phyloP scores from a whole-genome alignment of 2,797 vertebrate species.

The Sandelia bainsii region DNA sequence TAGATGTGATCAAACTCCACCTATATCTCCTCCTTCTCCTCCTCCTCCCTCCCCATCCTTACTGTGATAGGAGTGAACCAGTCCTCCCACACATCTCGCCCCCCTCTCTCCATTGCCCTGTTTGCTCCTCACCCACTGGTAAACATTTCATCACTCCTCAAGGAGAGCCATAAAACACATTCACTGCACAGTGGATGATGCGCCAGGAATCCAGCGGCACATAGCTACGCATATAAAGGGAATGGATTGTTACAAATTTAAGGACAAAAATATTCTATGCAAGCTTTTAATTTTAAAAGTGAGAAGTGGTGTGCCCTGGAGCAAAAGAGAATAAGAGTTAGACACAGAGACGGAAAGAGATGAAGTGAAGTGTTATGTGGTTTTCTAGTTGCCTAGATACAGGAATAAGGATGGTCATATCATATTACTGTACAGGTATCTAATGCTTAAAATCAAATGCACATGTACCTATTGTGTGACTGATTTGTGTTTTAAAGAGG shows the following conservation, averaged over 20 bases:
- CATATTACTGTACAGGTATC: slow-evolving; percentile 52
- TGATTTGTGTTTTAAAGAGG: neutral
- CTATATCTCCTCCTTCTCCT: slow-evolving; percentile 52
- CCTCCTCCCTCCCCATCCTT: slow-evolving; percentile 26
- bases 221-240: slow-evolving; percentile 20
- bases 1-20: slow-evolving; percentile 70
- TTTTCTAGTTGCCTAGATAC: slow-evolving; percentile 84
- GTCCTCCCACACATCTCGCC: slow-evolving; percentile 52
- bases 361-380: slow-evolving; percentile 48
- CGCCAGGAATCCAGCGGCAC: slow-evolving; percentile 37
- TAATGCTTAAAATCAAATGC: slow-evolving; percentile 55
- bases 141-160: slow-evolving; percentile 82
- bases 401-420: slow-evolving; percentile 46
- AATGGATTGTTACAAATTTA: slow-evolving; percentile 16
- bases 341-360: slow-evolving; percentile 27
- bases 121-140: slow-evolving; percentile 67
- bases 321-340: slow-evolving; percentile 35
- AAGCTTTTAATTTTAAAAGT: slow-evolving; percentile 54
- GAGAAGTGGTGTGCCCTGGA: slow-evolving; percentile 8
- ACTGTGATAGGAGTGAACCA: slow-evolving; percentile 40
- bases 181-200: slow-evolving; percentile 42
- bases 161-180: slow-evolving; percentile 75
- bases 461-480: neutral
- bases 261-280: neutral
- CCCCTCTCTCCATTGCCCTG: slow-evolving; percentile 34